A percentile compares a stretch with the other conserved stretches of the same genome.
Evolutionary conservation across 2,113 vertebrate genomes (phyloP).

Genomic region (Turnix velox): DNA sequence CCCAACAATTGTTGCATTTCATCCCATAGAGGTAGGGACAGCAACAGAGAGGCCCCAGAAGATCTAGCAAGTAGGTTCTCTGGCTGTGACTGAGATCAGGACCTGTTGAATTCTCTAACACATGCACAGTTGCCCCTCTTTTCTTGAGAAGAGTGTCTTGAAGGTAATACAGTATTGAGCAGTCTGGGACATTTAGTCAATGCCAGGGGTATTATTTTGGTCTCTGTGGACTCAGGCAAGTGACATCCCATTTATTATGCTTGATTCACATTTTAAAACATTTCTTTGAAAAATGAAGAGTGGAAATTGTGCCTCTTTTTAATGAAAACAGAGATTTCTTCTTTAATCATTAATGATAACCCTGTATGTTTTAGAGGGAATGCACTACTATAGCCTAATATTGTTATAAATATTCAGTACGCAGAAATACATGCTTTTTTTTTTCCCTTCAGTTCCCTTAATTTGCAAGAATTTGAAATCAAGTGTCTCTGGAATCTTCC

Average conservation of each 20-base stretch:
- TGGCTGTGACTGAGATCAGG: background rate
- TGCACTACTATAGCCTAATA: background rate
- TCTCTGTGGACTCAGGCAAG: background rate
- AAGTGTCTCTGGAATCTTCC: background rate
- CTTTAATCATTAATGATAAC: background rate
- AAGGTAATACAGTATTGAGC: background rate
- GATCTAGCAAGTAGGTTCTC: background rate
- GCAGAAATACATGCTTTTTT: background rate
- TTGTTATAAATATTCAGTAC: background rate
- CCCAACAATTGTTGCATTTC: background rate
- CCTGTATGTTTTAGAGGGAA: background rate
- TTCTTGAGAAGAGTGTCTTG: background rate
- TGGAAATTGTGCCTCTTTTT: background rate
- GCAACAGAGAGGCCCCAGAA: background rate
- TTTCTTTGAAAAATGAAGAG: background rate
- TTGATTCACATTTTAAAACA: background rate
- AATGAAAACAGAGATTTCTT: background rate
- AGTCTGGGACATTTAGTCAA: background rate
- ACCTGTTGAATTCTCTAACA: background rate
- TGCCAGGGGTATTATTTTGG: background rate
- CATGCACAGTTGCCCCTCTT: background rate
- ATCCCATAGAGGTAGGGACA: background rate
- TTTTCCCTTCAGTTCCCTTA: background rate
- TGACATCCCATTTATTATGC: background rate
- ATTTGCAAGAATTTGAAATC: background rate